Percentiles rank a stretch among this genome's conserved stretches.
phyloP scores from a whole-genome alignment of 1,140 invertebrate species.

The Rhizoglyphus robini region DNA sequence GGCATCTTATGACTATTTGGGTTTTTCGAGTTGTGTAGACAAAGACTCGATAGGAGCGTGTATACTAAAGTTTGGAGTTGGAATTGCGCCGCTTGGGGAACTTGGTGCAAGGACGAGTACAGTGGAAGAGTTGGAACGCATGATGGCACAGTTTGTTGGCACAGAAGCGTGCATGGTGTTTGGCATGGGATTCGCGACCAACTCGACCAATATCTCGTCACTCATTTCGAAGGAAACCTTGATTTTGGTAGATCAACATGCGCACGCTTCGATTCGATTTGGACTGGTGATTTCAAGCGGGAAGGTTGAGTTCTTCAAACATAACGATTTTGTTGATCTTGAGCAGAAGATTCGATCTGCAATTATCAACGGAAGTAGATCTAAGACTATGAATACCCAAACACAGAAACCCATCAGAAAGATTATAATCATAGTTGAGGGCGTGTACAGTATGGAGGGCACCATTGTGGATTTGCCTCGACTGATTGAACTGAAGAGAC shows the following conservation, averaged over 20 bases:
- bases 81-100: constrained; percentile 35
- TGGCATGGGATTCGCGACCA: constrained; percentile 40
- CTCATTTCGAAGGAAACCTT: constrained; percentile 30
- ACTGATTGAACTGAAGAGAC: constrained; percentile 38
- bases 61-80: constrained; percentile 34
- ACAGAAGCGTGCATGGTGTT: constrained; percentile 87
- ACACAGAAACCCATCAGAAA: constrained; percentile 70
- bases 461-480: constrained; percentile 49
- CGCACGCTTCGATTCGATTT: constrained; percentile 38
- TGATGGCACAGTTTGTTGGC: constrained; percentile 74
- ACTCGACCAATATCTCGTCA: constrained; percentile 36
- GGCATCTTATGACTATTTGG: constrained; percentile 44
- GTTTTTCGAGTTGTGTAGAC: constrained; percentile 40
- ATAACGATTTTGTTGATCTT: constrained; percentile 58
- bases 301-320: constrained; percentile 36
- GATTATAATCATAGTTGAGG: constrained; percentile 85
- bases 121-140: constrained; percentile 64
- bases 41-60: constrained; percentile 32
- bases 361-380: constrained; percentile 64
- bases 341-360: constrained; percentile 54
- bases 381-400: constrained; percentile 56
- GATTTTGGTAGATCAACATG: constrained; percentile 40
- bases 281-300: constrained; percentile 38
- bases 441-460: constrained; percentile 91
- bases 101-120: constrained; percentile 44